These are phyloP conservation scores for Ischnura elegans DNA, from an alignment of 2,888 invertebrate genomes.

Conservation along the genomic window DNA sequence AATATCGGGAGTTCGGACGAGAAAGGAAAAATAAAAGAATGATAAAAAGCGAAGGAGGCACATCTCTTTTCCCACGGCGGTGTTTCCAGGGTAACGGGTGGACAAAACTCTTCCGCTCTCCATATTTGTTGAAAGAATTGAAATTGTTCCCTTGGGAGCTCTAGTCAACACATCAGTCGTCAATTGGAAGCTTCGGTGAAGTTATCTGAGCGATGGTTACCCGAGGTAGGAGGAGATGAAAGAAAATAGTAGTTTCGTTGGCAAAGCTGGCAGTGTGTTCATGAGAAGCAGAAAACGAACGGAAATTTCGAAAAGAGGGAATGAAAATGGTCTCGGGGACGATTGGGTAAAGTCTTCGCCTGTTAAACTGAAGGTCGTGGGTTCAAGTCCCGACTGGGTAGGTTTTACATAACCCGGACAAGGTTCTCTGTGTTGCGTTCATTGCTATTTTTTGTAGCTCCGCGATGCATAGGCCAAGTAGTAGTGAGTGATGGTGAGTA, in stretches of 20 bases:
- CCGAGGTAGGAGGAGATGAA: neutral
- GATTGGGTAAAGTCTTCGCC: too few relatives aligned
- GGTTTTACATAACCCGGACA: too few relatives aligned
- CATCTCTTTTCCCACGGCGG: neutral
- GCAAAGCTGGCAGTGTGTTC: neutral
- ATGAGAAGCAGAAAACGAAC: neutral
- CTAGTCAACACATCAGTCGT: slow-evolving; percentile 12
- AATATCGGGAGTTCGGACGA: neutral
- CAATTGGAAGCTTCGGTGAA: neutral
- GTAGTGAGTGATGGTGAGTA: too few relatives aligned
- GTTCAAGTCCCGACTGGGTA: too few relatives aligned
- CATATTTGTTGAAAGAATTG: neutral
- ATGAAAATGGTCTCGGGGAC: too few relatives aligned
- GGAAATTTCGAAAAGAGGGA: too few relatives aligned
- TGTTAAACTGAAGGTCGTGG: too few relatives aligned
- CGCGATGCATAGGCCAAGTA: too few relatives aligned
- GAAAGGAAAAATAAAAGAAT: neutral
- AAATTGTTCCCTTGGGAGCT: neutral
- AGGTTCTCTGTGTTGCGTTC: too few relatives aligned
- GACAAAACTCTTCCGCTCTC: neutral
- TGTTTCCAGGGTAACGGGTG: too few relatives aligned
- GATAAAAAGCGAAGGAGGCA: neutral
- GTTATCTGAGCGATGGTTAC: neutral
- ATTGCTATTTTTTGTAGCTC: too few relatives aligned
- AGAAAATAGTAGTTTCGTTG: neutral